These are phyloP conservation scores for Philonicus albiceps DNA, from an alignment of 2,888 invertebrate species.

Conservation along the genomic window DNA sequence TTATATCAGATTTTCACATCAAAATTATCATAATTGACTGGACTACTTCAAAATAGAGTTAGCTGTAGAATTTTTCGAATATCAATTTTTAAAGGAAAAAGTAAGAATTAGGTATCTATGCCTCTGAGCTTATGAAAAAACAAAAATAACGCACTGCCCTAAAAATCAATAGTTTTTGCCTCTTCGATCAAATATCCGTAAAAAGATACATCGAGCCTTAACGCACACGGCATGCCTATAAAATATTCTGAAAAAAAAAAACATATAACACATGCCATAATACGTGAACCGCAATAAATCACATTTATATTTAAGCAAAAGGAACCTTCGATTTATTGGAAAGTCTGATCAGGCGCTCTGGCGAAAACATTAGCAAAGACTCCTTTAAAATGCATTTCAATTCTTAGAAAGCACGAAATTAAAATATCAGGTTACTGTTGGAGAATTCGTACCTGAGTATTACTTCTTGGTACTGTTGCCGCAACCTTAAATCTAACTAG, in stretches of 20 bases:
- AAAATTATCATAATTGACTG: not conserved
- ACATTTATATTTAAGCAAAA: not conserved
- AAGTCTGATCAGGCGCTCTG: not conserved
- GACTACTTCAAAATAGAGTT: not conserved
- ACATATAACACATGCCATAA: not conserved
- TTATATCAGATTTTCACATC: not conserved
- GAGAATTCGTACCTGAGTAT: not conserved
- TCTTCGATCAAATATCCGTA: not conserved
- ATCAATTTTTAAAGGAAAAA: not conserved
- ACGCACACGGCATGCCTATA: not conserved
- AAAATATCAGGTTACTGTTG: not conserved
- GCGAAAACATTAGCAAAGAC: not conserved
- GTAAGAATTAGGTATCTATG: not conserved
- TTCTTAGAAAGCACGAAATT: not conserved
- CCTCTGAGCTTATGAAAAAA: not conserved
- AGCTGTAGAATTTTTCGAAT: not conserved
- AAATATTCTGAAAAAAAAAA: not conserved
- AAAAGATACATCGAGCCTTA: not conserved
- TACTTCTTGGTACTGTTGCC: not conserved
- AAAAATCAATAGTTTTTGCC: not conserved
- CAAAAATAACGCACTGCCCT: not conserved
- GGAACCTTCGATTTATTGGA: not conserved
- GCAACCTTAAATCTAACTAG: not conserved
- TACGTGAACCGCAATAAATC: not conserved
- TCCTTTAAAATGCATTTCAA: not conserved